Base-by-base conservation (phyloP, 2,113 vertebrate genomes). In the Petrocephalus zakoni region DNA sequence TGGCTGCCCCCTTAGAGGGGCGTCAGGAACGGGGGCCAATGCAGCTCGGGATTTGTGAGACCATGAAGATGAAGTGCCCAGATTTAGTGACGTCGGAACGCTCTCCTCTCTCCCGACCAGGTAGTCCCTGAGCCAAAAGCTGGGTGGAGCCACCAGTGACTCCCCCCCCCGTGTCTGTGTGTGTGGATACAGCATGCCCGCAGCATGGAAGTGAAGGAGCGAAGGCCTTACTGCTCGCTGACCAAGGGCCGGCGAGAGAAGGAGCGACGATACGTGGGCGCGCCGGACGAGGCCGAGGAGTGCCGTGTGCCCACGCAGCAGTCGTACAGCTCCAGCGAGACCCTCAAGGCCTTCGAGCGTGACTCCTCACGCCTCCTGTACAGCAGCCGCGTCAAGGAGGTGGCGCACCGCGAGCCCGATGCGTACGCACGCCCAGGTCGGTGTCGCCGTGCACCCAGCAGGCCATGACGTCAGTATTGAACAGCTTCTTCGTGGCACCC, bases 161-260 rank as follows among this genome's bases (percentile, higher is more conserved):
- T 91, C 72, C 1, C 19, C 51, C 29, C 64, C 53, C 72, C 37
- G 72, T n/a, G n/a, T 53, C 34, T 42, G 92, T 8, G n/a, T 52
- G 56, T 25, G 92, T 90, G 91, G 94, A 5, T 94, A 92, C 93
- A 93, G 96, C 97, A 96, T 97, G 96, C 95, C 94, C 95, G 96
- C 97, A 97, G 96, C 92, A 99, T 99, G 98, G 98, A 99, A 97
- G 98, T 99, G 95, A 99, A 99, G 92, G 98, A 99, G 95, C 97
- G 97, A 91, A 95, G 98, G 95, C 98, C 98, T 90, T 99, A 99
- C 91, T 99, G 98, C 95, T 99, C 98, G 64, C 95, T 99, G 91
- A 98, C 97, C 91, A 99, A 99, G 96, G 94, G 97, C 96, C 96
- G 97, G 83, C 95, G 96, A 89, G 97, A 99, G 90, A 98, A 97